phyloP scores from a whole-genome alignment of 2,797 vertebrate genomes.

The Sebastes steindachneri region DNA sequence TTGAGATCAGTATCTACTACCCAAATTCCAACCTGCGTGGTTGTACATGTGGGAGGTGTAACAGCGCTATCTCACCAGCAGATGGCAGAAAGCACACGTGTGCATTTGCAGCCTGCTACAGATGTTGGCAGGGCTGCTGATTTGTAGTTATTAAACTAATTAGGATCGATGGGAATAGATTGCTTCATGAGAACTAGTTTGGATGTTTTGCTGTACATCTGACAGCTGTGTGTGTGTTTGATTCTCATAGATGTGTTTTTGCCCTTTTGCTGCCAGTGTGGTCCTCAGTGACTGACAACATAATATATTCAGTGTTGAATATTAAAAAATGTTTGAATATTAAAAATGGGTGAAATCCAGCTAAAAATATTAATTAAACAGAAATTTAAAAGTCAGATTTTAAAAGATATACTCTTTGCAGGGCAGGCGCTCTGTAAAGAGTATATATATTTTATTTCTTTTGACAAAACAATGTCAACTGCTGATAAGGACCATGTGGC shows the following conservation, averaged over 20 bases:
- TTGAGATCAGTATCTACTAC: not conserved
- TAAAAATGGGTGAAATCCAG: not conserved
- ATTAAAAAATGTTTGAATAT: not conserved
- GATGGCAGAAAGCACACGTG: constrained; percentile 72
- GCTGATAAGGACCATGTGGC: not conserved
- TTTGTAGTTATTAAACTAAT: constrained; percentile 32
- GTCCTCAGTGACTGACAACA: not conserved
- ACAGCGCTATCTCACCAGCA: constrained; percentile 60
- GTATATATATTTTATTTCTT: not conserved
- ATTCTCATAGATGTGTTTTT: not conserved
- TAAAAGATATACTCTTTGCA: not conserved
- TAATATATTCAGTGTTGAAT: not conserved
- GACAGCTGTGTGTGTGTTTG: constrained; percentile 20
- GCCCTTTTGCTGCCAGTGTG: not conserved
- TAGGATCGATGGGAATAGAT: constrained; percentile 1
- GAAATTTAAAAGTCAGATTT: not conserved
- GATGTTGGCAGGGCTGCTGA: constrained; percentile 29
- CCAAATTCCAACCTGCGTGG: not conserved
- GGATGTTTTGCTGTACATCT: constrained; percentile 25
- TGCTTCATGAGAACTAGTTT: constrained; percentile 5
- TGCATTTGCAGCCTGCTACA: not conserved
- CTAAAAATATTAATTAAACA: not conserved
- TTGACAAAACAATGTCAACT: not conserved
- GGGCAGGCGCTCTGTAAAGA: not conserved
- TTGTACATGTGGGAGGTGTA: not conserved